Percentiles rank a stretch among this genome's conserved stretches.
Conservation (phyloP, 2,888 invertebrate species). For the Drosophila peninsularis region DNA sequence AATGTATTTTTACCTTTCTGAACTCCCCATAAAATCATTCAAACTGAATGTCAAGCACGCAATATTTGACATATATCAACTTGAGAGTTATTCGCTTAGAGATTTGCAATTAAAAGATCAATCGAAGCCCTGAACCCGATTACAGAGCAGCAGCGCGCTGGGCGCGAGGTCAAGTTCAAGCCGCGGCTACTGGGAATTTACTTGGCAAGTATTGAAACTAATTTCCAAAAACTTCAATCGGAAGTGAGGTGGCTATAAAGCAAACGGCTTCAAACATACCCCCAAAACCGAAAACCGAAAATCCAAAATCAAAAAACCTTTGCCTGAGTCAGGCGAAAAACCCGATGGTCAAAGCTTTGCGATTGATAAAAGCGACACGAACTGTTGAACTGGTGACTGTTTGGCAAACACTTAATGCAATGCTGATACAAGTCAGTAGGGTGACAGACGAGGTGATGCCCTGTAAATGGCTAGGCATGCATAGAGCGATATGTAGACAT, state of each 20-base stretch:
- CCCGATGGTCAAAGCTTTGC: conserved; percentile 63
- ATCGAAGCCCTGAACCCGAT: conserved; percentile 53
- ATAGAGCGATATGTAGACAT: too few species aligned
- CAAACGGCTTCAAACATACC: conserved; percentile 39
- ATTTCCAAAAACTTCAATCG: conserved; percentile 53
- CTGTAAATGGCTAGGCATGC: not conserved
- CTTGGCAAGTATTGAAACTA: conserved; percentile 43
- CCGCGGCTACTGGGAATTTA: conserved; percentile 51
- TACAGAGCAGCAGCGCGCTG: conserved; percentile 18
- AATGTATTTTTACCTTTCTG: not conserved
- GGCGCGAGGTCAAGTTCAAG: conserved; percentile 68
- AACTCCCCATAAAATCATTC: not conserved
- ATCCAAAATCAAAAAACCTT: conserved; percentile 3
- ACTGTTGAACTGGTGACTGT: conserved; percentile 44
- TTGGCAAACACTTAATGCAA: conserved; percentile 54
- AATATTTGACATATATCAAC: conserved; percentile 12
- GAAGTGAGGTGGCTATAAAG: too few species aligned
- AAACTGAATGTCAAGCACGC: not conserved
- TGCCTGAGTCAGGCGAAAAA: conserved; percentile 53
- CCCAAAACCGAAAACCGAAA: conserved; percentile 8
- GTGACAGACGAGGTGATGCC: not conserved
- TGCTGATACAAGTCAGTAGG: not conserved
- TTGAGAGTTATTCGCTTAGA: conserved; percentile 13
- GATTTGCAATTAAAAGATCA: conserved; percentile 37
- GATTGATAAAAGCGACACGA: conserved; percentile 64